Base-by-base conservation (phyloP, 2,797 vertebrate genomes). In the Lophius americanus region DNA sequence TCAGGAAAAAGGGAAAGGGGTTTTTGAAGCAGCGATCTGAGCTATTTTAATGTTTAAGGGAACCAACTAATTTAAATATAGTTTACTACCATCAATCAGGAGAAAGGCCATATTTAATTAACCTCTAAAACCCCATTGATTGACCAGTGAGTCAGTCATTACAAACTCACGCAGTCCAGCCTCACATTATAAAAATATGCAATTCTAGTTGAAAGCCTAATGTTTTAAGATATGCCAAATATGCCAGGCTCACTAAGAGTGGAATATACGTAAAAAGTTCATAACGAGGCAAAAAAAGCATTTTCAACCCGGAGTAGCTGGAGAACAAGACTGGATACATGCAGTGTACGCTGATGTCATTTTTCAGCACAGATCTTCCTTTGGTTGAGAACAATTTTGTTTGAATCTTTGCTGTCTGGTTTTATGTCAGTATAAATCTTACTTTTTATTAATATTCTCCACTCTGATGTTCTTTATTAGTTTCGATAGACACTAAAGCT, bases 391-490 rank as follows among this genome's bases (percentile, higher is more conserved):
- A 52, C 62, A 83, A 81, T 66, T 49, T n/a, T 58, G 41, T 73
- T 58, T 60, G 47, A 70, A 76, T 79, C 57, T 83, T 82, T 81
- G 74, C 82, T 73, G 78, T 82, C 88, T 87, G 81, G 63, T 58
- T 79, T 78, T 74, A 80, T 44, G 4, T 10, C 12, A 10, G 12
- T 87, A 88, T 88, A 80, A 86, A 87, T 77, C 57, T 78, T 9
- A n/a, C 66, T 71, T 65, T 78, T 85, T 82, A 84, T 82, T 81
- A 78, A 50, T 73, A 42, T 78, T 10, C 4, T 49, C 39, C 55
- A 23, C 47, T 35, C 38, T 58, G 61, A 61, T 70, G 12, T 70
- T 76, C 39, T 83, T 83, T 85, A 85, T 85, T 76, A 66, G 55
- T 51, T 62, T 44, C 10, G 43, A 44, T 10, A 44, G 9, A 44